Evolutionary conservation across 37 sponge, comb jelly and placozoan species (phyloP).

Genomic region (Haliclona indistincta): DNA sequence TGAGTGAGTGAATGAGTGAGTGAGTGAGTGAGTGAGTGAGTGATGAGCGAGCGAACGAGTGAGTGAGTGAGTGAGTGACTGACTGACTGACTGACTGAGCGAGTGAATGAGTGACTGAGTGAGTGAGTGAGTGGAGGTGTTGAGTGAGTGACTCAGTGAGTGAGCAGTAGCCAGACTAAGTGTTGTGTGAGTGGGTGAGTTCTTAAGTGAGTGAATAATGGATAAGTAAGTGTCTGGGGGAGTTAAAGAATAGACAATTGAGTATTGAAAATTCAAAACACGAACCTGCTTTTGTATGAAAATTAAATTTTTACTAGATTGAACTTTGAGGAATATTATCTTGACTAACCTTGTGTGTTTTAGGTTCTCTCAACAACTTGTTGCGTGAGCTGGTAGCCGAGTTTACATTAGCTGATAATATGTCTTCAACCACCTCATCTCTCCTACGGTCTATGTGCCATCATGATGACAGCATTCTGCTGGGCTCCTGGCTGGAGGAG

Average conservation of each 20-base stretch:
- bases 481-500: conserved; percentile 88
- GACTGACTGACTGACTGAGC: not conserved
- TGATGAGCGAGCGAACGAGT: conserved; percentile 24
- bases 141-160: conserved; percentile 17
- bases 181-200: conserved; percentile 27
- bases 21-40: conserved; percentile 33
- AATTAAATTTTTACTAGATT: too few species aligned
- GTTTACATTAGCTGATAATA: conserved; percentile 79
- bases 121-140: not conserved
- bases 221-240: not conserved
- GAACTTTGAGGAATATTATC: not conserved
- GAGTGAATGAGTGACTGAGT: not conserved
- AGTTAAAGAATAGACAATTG: not conserved
- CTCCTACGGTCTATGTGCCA: conserved; percentile 91
- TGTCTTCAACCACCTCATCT: conserved; percentile 80
- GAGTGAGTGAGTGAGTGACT: conserved; percentile 6
- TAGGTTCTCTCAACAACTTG: conserved; percentile 72
- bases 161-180: conserved; percentile 24
- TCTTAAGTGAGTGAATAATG: not conserved
- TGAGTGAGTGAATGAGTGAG: conserved; percentile 16
- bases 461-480: conserved; percentile 83
- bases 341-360: not conserved
- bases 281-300: too few species aligned
- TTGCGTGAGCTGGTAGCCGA: conserved; percentile 90
- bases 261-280: too few species aligned